Evolutionary conservation across 2,888 invertebrate species (phyloP).

Genomic region (Antheraea yamamai): DNA sequence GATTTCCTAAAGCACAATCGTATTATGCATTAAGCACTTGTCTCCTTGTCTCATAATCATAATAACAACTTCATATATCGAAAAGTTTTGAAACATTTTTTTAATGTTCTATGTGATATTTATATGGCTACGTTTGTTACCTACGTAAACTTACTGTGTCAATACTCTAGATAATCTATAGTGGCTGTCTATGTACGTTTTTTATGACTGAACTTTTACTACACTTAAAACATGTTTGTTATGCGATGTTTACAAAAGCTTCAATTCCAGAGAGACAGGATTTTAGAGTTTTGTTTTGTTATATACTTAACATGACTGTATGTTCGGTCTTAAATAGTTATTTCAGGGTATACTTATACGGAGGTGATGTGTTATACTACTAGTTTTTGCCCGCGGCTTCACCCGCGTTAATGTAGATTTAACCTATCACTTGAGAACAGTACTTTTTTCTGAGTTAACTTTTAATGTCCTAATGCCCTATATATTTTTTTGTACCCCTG

Average conservation of each 20-base stretch:
- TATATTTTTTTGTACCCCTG: too few relatives aligned
- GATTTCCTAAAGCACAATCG: too few relatives aligned
- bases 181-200: neutral
- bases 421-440: too few relatives aligned
- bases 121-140: neutral
- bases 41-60: too few relatives aligned
- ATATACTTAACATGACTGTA: neutral
- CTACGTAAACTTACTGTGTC: neutral
- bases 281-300: neutral
- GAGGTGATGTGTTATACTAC: too few relatives aligned
- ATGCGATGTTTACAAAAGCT: neutral
- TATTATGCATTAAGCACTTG: too few relatives aligned
- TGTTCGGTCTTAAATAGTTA: neutral
- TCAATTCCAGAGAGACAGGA: neutral
- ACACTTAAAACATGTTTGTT: slow-evolving; percentile 2
- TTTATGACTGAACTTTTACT: neutral
- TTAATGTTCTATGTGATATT: neutral
- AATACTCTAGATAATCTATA: neutral
- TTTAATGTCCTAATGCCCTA: too few relatives aligned
- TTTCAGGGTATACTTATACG: neutral
- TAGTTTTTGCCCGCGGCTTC: too few relatives aligned
- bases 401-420: too few relatives aligned
- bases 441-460: too few relatives aligned
- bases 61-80: too few relatives aligned
- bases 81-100: neutral